Conservation (phyloP, 2,113 vertebrate species). For the Bagarius yarrelli region DNA sequence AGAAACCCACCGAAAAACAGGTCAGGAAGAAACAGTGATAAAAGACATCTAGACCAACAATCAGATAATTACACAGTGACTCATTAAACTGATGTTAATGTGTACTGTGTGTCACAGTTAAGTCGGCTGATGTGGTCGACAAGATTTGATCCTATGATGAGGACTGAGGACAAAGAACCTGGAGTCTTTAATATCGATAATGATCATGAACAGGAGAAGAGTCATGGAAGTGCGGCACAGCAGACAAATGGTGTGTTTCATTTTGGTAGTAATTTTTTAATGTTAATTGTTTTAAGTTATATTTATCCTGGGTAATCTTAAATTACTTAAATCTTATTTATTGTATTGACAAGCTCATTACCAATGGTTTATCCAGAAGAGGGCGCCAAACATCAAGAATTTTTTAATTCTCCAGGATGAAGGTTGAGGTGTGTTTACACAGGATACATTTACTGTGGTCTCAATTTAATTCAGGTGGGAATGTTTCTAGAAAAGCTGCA, state of each 20-base stretch:
- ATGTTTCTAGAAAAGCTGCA: no score
- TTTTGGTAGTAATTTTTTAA: no score
- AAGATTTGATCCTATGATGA: constrained; percentile 65
- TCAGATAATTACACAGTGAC: not conserved
- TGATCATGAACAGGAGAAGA: constrained; percentile 20
- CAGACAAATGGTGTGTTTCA: not conserved
- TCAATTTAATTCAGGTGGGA: no score
- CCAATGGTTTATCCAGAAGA: constrained; percentile 28
- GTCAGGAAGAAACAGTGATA: constrained; percentile 48
- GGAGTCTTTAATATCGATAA: constrained; percentile 36
- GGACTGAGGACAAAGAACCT: constrained; percentile 42
- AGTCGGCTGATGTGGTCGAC: constrained; percentile 91
- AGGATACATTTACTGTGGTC: not conserved
- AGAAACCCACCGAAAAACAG: constrained; percentile 71
- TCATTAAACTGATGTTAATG: not conserved
- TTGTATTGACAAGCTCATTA: not conserved
- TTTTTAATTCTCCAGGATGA: not conserved
- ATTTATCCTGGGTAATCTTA: not conserved
- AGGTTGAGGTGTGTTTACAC: not conserved
- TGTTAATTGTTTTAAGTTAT: not conserved
- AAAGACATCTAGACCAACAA: not conserved
- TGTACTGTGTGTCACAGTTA: constrained; percentile 66
- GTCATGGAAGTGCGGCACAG: not conserved
- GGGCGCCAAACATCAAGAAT: constrained; percentile 36
- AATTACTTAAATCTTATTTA: no score